Conservation (phyloP, 2,797 vertebrate genomes). For the Gymnoscopelus braueri region DNA sequence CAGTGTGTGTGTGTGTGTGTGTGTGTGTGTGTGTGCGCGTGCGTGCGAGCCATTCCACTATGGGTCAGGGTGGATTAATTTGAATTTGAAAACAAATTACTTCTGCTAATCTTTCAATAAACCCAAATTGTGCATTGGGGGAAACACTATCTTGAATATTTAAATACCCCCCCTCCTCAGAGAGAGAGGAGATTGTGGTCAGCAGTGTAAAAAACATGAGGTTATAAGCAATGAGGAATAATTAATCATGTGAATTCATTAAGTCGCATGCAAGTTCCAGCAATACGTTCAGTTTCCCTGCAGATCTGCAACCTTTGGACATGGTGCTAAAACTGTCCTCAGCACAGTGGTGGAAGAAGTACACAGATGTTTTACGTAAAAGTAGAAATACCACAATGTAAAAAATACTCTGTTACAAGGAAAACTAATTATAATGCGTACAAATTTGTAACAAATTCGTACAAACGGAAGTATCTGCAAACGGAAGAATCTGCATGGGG, state of each 20-base stretch:
- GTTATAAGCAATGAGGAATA: slow-evolving; percentile 58
- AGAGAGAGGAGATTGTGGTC: slow-evolving; percentile 66
- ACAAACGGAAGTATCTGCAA: no score
- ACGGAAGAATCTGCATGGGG: no score
- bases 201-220: slow-evolving; percentile 60
- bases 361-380: no score
- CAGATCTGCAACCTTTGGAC: no score
- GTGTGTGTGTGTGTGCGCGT: background rate
- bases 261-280: slow-evolving; percentile 42
- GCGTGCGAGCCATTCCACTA: slow-evolving; percentile 42
- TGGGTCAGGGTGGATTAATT: slow-evolving; percentile 77
- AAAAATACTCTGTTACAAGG: no score
- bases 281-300: no score
- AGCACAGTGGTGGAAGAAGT: no score
- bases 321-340: no score
- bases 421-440: no score
- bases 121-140: slow-evolving; percentile 61
- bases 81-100: slow-evolving; percentile 82
- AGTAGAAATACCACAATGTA: no score
- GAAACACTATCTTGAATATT: slow-evolving; percentile 70
- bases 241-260: slow-evolving; percentile 67
- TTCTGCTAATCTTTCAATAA: slow-evolving; percentile 78
- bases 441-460: no score
- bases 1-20: background rate
- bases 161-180: slow-evolving; percentile 46